A percentile compares a stretch with the other conserved stretches of the same genome.
Evolutionary conservation across 2,113 vertebrate genomes (phyloP).

Genomic region (Ascaphus truei): DNA sequence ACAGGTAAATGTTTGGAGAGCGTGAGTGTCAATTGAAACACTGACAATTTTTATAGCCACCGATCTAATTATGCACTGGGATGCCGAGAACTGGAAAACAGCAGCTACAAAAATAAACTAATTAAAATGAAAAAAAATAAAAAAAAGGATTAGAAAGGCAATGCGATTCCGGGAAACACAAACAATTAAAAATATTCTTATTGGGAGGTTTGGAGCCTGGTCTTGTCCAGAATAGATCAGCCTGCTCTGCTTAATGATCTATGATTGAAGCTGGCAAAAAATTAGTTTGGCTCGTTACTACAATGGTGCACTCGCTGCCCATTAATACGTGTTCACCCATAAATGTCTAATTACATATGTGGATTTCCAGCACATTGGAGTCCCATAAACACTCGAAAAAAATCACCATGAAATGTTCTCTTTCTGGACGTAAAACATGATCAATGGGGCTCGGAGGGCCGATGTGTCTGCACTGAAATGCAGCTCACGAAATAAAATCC

Average conservation of each 20-base stretch:
- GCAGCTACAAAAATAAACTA: conserved; percentile 23
- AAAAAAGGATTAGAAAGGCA: conserved; percentile 16
- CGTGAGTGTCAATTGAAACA: background rate
- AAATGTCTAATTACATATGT: conserved; percentile 21
- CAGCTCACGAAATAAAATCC: background rate
- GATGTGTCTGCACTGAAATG: background rate
- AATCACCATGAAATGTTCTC: conserved; percentile 2
- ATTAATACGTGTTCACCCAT: conserved; percentile 32
- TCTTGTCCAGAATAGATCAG: conserved; percentile 16
- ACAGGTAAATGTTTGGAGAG: background rate
- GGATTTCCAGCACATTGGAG: conserved; percentile 18
- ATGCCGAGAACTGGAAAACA: conserved; percentile 15
- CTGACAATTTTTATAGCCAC: conserved; percentile 15
- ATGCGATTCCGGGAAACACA: conserved; percentile 17
- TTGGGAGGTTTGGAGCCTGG: background rate
- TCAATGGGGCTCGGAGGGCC: background rate
- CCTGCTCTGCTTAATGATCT: conserved; percentile 20
- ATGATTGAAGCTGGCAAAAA: conserved; percentile 24
- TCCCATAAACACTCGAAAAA: conserved; percentile 20
- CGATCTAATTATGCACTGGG: conserved; percentile 13
- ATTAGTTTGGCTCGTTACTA: conserved; percentile 9
- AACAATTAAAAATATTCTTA: conserved; percentile 31
- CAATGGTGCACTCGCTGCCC: conserved; percentile 5
- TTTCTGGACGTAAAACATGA: conserved; percentile 6
- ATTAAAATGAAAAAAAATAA: conserved; percentile 10